phyloP scores from a whole-genome alignment of 2,113 vertebrate genomes.

The Upupa epops region DNA sequence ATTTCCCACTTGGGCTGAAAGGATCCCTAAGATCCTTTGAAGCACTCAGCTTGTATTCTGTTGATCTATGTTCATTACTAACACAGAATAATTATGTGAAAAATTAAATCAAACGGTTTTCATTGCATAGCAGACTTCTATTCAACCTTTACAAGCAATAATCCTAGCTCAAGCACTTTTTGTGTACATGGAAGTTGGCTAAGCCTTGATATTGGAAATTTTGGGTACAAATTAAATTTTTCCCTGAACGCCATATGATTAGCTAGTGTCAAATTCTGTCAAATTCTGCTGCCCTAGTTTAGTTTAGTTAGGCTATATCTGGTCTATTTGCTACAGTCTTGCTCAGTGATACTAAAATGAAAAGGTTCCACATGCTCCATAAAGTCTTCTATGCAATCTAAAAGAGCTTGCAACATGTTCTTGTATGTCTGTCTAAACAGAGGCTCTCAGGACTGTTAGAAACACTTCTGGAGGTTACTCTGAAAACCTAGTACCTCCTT shows the following conservation, averaged over 20 bases:
- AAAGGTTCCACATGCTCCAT: background rate
- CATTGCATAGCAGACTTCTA: background rate
- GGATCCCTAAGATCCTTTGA: background rate
- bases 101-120: background rate
- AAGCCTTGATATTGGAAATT: background rate
- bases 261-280: background rate
- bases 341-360: constrained; percentile 5
- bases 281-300: background rate
- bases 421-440: background rate
- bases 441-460: background rate
- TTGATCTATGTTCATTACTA: background rate
- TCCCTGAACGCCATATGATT: background rate
- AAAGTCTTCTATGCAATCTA: background rate
- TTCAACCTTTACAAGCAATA: background rate
- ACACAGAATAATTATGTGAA: background rate
- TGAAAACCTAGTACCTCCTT: background rate
- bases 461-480: background rate
- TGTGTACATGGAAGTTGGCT: background rate
- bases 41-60: background rate
- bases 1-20: background rate
- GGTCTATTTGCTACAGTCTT: background rate
- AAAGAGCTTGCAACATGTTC: background rate
- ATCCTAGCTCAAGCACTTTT: background rate
- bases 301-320: background rate
- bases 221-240: background rate